phyloP scores from a whole-genome alignment of 2,888 invertebrate species.

The Tenthredo amoena region DNA sequence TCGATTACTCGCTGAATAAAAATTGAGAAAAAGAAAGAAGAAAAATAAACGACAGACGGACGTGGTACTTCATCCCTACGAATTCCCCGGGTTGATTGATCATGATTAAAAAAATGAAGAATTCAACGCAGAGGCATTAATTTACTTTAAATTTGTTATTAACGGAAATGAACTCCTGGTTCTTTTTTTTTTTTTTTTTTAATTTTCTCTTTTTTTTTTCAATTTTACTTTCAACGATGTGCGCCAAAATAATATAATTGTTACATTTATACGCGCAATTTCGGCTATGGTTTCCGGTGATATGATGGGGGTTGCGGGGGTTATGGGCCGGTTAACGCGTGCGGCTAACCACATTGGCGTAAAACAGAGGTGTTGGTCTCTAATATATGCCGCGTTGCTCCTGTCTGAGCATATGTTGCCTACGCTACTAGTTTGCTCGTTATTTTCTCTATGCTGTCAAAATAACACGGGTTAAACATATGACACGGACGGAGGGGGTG shows the following conservation, averaged over 20 bases:
- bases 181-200: background rate
- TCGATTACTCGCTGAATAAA: background rate
- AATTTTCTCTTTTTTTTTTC: background rate
- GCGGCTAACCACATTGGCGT: slow-evolving; percentile 76
- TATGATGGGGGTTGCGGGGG: slow-evolving; percentile 61
- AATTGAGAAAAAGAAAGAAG: background rate
- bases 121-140: background rate
- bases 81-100: background rate
- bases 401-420: slow-evolving; percentile 77
- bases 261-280: slow-evolving; percentile 17
- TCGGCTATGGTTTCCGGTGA: slow-evolving; percentile 32
- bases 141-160: background rate
- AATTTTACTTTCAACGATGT: background rate
- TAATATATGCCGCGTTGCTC: slow-evolving; percentile 71
- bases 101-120: slow-evolving; percentile 3
- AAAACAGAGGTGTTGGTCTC: slow-evolving; percentile 75
- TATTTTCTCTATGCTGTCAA: slow-evolving; percentile 19
- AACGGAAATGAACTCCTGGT: background rate
- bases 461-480: slow-evolving; percentile 15
- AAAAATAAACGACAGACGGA: background rate
- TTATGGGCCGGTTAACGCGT: slow-evolving; percentile 77
- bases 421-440: slow-evolving; percentile 41
- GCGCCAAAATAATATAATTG: background rate
- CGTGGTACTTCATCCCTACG: background rate
- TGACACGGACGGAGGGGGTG: background rate